Percentiles rank a stretch among this genome's conserved stretches.
These are phyloP conservation scores for Apocheima hispidaria DNA, from an alignment of 2,888 invertebrate genomes.

Conservation along the genomic window DNA sequence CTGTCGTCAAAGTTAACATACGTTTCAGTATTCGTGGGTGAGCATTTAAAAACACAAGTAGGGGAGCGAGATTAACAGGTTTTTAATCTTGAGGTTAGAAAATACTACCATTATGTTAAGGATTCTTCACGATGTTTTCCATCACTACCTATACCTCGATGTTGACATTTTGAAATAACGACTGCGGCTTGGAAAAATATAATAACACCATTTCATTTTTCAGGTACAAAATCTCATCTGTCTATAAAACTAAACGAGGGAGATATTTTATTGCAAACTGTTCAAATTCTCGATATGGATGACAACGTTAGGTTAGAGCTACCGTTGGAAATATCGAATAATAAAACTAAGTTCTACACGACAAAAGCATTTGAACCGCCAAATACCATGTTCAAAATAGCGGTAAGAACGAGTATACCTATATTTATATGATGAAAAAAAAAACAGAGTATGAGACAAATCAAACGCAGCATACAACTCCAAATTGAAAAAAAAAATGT, in stretches of 20 bases:
- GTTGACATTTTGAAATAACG: no score
- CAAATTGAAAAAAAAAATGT: no score
- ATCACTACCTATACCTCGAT: no score
- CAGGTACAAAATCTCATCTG: constrained; percentile 2
- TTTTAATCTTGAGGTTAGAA: no score
- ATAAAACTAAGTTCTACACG: constrained; percentile 55
- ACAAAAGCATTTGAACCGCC: constrained; percentile 55
- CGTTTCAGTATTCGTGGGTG: no score
- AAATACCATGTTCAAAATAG: constrained; percentile 56
- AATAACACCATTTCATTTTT: not conserved
- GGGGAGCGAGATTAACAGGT: no score
- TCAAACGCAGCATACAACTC: no score
- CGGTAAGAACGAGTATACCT: constrained; percentile 51
- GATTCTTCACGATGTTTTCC: no score
- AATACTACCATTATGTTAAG: no score
- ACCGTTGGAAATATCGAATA: constrained; percentile 27
- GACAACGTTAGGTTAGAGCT: not conserved
- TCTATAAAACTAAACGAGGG: constrained; percentile 11
- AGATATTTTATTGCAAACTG: not conserved
- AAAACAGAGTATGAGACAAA: no score
- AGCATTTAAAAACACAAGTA: no score
- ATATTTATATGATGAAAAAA: not conserved
- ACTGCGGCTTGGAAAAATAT: not conserved
- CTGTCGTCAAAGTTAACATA: no score
- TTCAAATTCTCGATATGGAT: constrained; percentile 8